A percentile compares a stretch with the other conserved stretches of the same genome.
Conservation (phyloP, 2,113 vertebrate species). For the Zosterops hypoxanthus region DNA sequence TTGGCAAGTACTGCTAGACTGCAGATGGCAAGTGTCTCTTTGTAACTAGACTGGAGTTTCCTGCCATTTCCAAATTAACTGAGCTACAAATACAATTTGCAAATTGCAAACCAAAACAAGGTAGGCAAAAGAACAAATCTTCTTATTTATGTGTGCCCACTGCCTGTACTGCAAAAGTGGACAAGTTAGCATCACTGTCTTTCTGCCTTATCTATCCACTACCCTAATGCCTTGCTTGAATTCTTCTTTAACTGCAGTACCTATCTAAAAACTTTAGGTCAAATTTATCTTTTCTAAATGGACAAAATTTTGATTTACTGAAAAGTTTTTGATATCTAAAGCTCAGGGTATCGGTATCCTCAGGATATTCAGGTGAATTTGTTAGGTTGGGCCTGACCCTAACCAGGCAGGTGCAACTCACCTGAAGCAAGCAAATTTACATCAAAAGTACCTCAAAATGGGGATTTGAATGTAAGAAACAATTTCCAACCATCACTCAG, state of each 20-base stretch:
- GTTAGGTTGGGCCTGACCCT: background rate
- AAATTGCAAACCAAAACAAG: slow-evolving; percentile 56
- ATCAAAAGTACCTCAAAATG: background rate
- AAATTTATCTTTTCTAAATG: background rate
- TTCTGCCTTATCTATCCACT: background rate
- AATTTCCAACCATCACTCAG: background rate
- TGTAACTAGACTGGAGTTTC: slow-evolving; percentile 52
- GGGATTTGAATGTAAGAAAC: background rate
- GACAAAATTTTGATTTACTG: background rate
- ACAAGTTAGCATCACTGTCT: background rate
- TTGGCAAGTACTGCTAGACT: slow-evolving; percentile 71
- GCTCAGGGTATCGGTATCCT: background rate
- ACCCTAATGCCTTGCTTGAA: background rate
- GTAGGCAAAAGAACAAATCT: background rate
- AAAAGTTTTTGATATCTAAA: background rate
- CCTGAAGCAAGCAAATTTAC: background rate
- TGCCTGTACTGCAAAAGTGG: background rate
- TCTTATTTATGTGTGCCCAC: background rate
- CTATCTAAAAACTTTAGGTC: background rate
- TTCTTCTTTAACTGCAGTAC: background rate
- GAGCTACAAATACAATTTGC: slow-evolving; percentile 52
- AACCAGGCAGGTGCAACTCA: background rate
- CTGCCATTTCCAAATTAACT: slow-evolving; percentile 58
- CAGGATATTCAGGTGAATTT: background rate
- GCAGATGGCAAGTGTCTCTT: slow-evolving; percentile 74